Evolutionary conservation across 2,888 invertebrate species (phyloP).

Genomic region (Apamea epomidion): DNA sequence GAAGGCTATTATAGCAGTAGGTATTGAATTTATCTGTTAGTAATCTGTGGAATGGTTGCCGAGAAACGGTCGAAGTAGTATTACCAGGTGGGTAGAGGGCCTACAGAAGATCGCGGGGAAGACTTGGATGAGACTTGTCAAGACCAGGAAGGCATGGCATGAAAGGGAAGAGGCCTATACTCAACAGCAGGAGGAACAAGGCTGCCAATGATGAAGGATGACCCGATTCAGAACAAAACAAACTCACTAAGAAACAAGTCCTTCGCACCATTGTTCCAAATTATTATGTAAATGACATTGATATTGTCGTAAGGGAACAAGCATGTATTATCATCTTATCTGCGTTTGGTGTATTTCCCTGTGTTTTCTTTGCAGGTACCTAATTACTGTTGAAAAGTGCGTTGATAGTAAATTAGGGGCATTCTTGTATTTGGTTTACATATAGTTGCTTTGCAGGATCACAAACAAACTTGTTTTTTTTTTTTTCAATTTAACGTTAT

Average conservation of each 20-base stretch:
- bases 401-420: constrained; percentile 70
- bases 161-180: neutral
- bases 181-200: neutral
- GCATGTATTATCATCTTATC: constrained; percentile 74
- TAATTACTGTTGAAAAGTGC: constrained; percentile 71
- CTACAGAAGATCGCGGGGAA: no score
- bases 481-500: neutral
- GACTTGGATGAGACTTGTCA: no score
- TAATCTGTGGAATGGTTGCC: no score
- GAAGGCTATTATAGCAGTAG: no score
- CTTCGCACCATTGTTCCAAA: constrained; percentile 70
- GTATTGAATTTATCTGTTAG: no score
- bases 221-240: neutral
- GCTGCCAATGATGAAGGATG: neutral
- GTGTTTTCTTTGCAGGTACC: constrained; percentile 67
- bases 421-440: constrained; percentile 60
- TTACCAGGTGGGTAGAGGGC: no score
- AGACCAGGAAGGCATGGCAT: neutral
- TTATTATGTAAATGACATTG: constrained; percentile 78
- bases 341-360: constrained; percentile 68
- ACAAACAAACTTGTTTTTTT: constrained; percentile 15
- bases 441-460: constrained; percentile 28
- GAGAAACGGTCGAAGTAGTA: no score
- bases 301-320: constrained; percentile 74
- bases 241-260: constrained; percentile 36